These are phyloP conservation scores for Caenorhabditis auriculariae DNA, from an alignment of 2,888 invertebrate species.

Conservation along the genomic window DNA sequence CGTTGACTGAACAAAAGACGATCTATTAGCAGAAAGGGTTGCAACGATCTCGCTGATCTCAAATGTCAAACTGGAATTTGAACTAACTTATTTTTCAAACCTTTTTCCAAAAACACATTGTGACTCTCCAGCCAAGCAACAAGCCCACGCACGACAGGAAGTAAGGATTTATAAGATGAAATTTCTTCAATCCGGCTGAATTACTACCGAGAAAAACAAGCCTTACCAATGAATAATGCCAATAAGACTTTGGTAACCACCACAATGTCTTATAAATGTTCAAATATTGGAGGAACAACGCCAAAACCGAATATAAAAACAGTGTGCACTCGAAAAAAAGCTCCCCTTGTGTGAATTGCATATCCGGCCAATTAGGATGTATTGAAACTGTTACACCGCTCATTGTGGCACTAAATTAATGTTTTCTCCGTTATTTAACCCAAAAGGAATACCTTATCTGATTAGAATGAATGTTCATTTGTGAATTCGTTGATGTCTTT, in stretches of 20 bases:
- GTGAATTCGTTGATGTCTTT: too few species aligned
- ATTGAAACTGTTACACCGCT: slow-evolving; percentile 38
- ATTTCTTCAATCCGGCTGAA: slow-evolving; percentile 75
- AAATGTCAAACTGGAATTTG: background rate
- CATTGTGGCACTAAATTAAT: too few species aligned
- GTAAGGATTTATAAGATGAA: slow-evolving; percentile 87
- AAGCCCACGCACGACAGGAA: slow-evolving; percentile 81
- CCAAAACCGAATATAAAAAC: slow-evolving; percentile 78
- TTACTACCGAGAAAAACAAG: background rate
- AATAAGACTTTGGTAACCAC: slow-evolving; percentile 93
- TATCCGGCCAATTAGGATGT: slow-evolving; percentile 45
- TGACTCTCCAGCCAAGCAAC: slow-evolving; percentile 78
- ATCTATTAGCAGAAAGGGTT: slow-evolving; percentile 22
- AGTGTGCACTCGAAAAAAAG: slow-evolving; percentile 83
- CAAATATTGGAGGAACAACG: slow-evolving; percentile 83
- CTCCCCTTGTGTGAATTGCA: slow-evolving; percentile 69
- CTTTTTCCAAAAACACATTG: slow-evolving; percentile 70
- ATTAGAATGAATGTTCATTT: too few species aligned
- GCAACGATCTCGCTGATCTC: slow-evolving; percentile 47
- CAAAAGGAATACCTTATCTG: too few species aligned
- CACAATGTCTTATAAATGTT: slow-evolving; percentile 92
- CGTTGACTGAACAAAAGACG: slow-evolving; percentile 27
- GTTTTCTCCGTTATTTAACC: too few species aligned
- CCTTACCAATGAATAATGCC: slow-evolving; percentile 83
- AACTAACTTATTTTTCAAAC: slow-evolving; percentile 56